Conservation (phyloP, 2,113 vertebrate genomes). For the Spilogale gracilis region DNA sequence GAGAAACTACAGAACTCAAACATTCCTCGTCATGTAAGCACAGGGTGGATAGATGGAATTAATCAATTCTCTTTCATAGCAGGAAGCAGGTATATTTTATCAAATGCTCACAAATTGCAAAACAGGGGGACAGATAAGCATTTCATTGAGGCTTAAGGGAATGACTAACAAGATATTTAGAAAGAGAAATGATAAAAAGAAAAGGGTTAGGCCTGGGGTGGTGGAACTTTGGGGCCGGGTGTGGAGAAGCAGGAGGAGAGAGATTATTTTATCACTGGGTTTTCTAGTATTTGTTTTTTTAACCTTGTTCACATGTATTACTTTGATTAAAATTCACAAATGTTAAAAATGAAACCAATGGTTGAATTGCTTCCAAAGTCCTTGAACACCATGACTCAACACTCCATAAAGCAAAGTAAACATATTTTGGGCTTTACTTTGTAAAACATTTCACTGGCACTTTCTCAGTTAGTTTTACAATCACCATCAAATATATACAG, state of each 20-base stretch:
- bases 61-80: not conserved
- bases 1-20: not conserved
- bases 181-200: not conserved
- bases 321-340: not conserved
- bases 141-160: not conserved
- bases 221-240: not conserved
- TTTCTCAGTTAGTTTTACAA: not conserved
- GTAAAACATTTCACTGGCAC: not conserved
- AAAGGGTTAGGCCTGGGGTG: not conserved
- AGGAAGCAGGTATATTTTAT: not conserved
- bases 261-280: not conserved
- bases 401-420: not conserved
- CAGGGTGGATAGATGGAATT: not conserved
- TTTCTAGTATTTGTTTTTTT: not conserved
- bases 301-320: not conserved
- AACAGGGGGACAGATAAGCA: not conserved
- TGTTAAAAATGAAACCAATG: not conserved
- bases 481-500: not conserved
- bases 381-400: not conserved
- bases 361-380: conserved; percentile 4
- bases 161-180: not conserved
- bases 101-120: not conserved
- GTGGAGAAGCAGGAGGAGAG: not conserved
- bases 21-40: accelerated
- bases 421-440: not conserved